Evolutionary conservation across 2,888 invertebrate species (phyloP).

Genomic region (Margaritifera margaritifera): DNA sequence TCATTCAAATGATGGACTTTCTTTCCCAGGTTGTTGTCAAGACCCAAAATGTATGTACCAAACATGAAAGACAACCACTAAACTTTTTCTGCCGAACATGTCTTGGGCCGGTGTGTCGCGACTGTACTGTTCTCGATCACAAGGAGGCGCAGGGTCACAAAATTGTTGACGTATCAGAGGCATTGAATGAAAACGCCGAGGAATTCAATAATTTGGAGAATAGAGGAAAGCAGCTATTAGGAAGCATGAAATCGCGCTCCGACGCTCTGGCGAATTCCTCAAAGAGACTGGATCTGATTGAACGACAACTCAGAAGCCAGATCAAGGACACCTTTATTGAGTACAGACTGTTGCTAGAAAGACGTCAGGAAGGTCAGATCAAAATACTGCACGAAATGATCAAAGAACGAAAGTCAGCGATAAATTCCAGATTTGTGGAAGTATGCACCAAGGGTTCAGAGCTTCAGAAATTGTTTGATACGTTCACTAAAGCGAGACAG

Average conservation of each 20-base stretch:
- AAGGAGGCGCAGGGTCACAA: constrained; percentile 60
- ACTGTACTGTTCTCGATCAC: constrained; percentile 66
- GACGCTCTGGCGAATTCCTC: constrained; percentile 62
- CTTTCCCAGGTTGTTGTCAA: constrained; percentile 58
- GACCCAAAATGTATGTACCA: constrained; percentile 59
- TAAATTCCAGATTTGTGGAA: constrained; percentile 57
- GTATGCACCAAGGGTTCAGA: constrained; percentile 58
- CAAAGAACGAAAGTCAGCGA: constrained; percentile 56
- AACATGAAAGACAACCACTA: constrained; percentile 63
- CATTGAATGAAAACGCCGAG: constrained; percentile 54
- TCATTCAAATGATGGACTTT: constrained; percentile 68
- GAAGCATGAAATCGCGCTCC: constrained; percentile 55
- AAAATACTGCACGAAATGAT: constrained; percentile 53
- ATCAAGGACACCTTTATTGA: constrained; percentile 67
- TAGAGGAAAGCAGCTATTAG: constrained; percentile 50
- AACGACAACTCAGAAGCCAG: constrained; percentile 51
- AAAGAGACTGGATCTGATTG: constrained; percentile 62
- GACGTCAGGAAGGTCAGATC: constrained; percentile 59
- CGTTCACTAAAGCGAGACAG: constrained; percentile 53
- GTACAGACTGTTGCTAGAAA: constrained; percentile 60
- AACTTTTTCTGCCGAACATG: constrained; percentile 66
- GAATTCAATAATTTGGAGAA: constrained; percentile 58
- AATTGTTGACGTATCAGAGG: constrained; percentile 60
- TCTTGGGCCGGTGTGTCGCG: constrained; percentile 59
- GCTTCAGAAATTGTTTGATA: constrained; percentile 58